phyloP scores from a whole-genome alignment of 2,113 vertebrate species.

The Centrocercus urophasianus region DNA sequence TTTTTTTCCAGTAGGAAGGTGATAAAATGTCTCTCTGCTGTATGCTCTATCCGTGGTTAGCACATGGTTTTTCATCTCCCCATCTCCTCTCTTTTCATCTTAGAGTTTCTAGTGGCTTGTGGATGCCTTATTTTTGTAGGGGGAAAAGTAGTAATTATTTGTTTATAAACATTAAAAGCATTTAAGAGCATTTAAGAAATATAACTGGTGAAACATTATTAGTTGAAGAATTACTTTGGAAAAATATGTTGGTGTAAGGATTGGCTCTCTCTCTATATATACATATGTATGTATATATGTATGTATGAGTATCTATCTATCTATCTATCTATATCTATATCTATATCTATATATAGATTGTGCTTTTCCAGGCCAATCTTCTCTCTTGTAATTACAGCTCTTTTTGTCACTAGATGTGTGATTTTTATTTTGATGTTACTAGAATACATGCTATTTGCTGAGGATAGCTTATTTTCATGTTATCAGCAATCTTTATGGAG shows the following conservation, averaged over 20 bases:
- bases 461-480: constrained; percentile 14
- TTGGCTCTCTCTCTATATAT: too few species aligned
- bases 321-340: too few species aligned
- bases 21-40: neutral
- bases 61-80: neutral
- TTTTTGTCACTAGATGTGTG: neutral
- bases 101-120: neutral
- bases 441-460: neutral
- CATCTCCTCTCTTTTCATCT: neutral
- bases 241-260: neutral
- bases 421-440: constrained; percentile 7
- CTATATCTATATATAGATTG: neutral
- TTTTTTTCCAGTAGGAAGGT: neutral
- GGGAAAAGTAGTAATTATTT: neutral
- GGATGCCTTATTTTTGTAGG: neutral
- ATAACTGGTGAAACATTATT: neutral
- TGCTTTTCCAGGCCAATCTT: neutral
- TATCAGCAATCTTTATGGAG: neutral
- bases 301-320: too few species aligned
- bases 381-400: neutral
- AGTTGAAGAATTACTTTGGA: neutral
- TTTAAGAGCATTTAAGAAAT: neutral
- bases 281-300: too few species aligned
- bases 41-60: neutral
- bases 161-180: neutral